Evolutionary conservation across 2,113 vertebrate species (phyloP).

Genomic region (Nothoprocta pentlandii): DNA sequence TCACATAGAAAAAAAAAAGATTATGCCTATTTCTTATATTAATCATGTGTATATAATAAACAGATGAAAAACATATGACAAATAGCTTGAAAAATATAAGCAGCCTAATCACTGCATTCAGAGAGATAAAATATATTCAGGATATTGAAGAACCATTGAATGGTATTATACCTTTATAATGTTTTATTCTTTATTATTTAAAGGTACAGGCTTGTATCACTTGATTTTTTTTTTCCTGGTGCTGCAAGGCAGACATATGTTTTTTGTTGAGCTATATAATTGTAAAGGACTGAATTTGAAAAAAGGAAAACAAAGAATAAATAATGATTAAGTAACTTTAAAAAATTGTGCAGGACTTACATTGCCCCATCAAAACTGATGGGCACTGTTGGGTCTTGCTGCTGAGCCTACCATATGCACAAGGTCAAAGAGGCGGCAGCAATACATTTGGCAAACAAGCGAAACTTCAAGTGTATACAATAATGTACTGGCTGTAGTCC

Average conservation of each 20-base stretch:
- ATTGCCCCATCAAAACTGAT: not conserved
- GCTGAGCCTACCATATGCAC: not conserved
- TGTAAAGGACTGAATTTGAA: not conserved
- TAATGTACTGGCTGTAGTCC: not conserved
- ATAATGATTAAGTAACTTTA: not conserved
- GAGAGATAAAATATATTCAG: not conserved
- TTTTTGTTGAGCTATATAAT: not conserved
- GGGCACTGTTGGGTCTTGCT: rapidly evolving
- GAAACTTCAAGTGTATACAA: not conserved
- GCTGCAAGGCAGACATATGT: not conserved
- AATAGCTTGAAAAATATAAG: not conserved
- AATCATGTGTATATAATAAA: not conserved
- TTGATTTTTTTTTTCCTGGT: not conserved
- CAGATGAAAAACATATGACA: not conserved
- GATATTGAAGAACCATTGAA: not conserved
- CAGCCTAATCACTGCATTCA: not conserved
- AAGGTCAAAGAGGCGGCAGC: not conserved
- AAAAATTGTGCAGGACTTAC: not conserved
- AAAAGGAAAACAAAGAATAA: not conserved
- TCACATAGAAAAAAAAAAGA: not conserved
- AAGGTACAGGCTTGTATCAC: not conserved
- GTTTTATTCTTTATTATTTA: not conserved
- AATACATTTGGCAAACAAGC: not conserved
- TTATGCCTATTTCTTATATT: not conserved
- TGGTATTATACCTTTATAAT: not conserved